Evolutionary conservation across 2,113 vertebrate species (phyloP), one percentile per base, ranked within the genome.

Genomic region (Tenebrosternarchus preto): DNA sequence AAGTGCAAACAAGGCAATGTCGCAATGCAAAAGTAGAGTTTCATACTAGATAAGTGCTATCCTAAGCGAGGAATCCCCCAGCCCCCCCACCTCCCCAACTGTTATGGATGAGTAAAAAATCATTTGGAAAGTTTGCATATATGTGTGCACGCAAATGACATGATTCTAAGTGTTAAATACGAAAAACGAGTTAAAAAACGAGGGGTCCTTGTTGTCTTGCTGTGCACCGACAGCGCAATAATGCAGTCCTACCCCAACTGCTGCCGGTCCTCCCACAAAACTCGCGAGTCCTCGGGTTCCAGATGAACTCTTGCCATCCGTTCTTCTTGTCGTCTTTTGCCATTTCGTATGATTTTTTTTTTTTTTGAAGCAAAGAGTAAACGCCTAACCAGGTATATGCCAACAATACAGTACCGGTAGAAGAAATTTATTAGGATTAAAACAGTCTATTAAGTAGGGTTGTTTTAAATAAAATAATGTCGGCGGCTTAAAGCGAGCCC

Each of bases 201-300:
- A n/a, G n/a, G n/a, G n/a, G n/a, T n/a, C n/a, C n/a, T n/a, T 36
- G 6, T 36, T 36, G 33, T 36, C 33, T 4, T 36, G 33, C 6
- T 36, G 33, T 36, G 33, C 33, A 36, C 33, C 46, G 27, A 50
- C 19, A 22, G 20, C 55, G 25, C 27, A 63, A 27, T 27, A 22
- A 27, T 64, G 25, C 27, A 63, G 20, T 27, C 94, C 92, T 85
- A 97, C 96, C 96, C 96, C 96, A 97, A 85, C 96, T 97, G 90
- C 89, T 94, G 66, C 92, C 95, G 4, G 95, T 97, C 89, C 96
- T 92, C 82, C 96, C 96, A 89, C 95, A 89, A 36, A 97, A 96
- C 90, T 97, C 95, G 84, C 93, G 92, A 19, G 95, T 97, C 86
- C 95, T 92, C 27, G 96, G 93, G 88, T 97, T 96, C 95, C 95